A percentile compares a stretch with the other conserved stretches of the same genome.
phyloP scores from a whole-genome alignment of 2,113 vertebrate species.

The Craseonycteris thonglongyai region DNA sequence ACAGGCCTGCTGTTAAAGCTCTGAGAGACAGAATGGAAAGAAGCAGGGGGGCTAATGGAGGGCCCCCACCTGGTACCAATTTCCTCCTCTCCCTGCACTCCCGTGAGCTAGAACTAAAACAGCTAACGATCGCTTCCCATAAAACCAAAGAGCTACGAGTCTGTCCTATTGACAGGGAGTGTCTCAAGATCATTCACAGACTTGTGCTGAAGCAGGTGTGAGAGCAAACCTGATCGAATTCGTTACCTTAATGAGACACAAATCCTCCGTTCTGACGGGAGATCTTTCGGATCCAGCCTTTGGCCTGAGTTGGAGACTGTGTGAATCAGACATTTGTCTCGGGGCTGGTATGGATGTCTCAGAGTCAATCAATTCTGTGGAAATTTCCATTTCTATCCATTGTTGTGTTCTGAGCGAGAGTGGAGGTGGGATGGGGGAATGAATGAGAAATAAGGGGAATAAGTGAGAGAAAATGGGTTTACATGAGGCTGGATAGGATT shows the following conservation, averaged over 20 bases:
- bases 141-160: neutral
- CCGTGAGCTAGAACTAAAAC: neutral
- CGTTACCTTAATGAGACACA: neutral
- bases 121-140: neutral
- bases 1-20: neutral
- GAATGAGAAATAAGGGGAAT: neutral
- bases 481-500: neutral
- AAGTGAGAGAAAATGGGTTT: neutral
- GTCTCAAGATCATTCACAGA: neutral
- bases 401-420: neutral
- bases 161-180: neutral
- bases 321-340: neutral
- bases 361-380: neutral
- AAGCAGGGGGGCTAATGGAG: neutral
- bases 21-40: neutral
- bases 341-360: neutral
- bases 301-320: neutral
- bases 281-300: neutral
- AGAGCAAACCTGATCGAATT: neutral
- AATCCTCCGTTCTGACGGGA: neutral
- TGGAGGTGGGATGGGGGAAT: fast-evolving
- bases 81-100: neutral
- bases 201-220: neutral
- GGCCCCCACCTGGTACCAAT: fast-evolving
- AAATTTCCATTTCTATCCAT: neutral